phyloP scores from a whole-genome alignment of 30 jellyfish, hydroid and myxozoan species.

The Aurelia coerulea region DNA sequence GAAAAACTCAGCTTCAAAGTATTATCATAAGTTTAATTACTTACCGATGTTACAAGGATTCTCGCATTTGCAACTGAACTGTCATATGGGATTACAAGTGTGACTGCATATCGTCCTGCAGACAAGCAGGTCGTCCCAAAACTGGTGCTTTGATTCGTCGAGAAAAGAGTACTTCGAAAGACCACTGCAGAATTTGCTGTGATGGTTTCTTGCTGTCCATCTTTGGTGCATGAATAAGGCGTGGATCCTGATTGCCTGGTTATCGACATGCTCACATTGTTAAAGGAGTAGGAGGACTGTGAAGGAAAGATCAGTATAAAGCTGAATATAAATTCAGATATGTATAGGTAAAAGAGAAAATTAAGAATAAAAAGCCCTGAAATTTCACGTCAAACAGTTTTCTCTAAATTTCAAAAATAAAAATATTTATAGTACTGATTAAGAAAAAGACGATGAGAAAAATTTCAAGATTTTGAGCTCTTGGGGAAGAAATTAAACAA shows the following conservation, averaged over 20 bases:
- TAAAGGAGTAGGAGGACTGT: conserved; percentile 51
- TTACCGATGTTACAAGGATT: conserved; percentile 74
- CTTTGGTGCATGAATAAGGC: conserved; percentile 76
- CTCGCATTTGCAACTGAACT: conserved; percentile 80
- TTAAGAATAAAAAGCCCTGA: too few species aligned
- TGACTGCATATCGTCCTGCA: conserved; percentile 71
- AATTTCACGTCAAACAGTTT: too few species aligned
- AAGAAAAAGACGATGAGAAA: too few species aligned
- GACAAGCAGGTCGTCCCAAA: conserved; percentile 89
- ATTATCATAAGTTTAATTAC: not conserved
- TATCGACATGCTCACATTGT: conserved; percentile 23
- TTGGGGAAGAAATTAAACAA: too few species aligned
- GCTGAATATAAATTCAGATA: not conserved
- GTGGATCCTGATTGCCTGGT: conserved; percentile 41
- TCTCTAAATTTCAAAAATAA: too few species aligned
- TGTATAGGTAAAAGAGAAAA: not conserved
- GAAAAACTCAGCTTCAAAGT: too few species aligned
- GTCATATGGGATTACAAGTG: conserved; percentile 66
- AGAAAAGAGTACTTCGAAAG: conserved; percentile 35
- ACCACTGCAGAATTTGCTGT: conserved; percentile 25
- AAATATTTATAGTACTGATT: too few species aligned
- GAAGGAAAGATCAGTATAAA: not conserved
- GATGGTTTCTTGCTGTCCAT: conserved; percentile 44
- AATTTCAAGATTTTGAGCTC: too few species aligned
- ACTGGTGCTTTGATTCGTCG: conserved; percentile 49